phyloP scores from a whole-genome alignment of 2,113 vertebrate genomes.

The Equus quagga region DNA sequence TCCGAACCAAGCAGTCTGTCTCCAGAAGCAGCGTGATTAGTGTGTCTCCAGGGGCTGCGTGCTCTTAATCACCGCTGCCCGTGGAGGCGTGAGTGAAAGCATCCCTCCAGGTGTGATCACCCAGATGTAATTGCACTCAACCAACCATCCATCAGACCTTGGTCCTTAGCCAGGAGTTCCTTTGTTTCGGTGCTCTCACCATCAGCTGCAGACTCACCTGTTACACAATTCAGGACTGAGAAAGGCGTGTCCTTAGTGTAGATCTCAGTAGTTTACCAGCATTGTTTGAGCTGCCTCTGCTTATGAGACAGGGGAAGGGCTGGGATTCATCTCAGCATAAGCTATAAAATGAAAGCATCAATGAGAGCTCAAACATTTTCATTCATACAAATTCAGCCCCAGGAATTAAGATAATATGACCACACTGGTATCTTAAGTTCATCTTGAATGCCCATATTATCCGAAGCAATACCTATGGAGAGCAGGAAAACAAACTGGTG shows the following conservation, averaged over 20 bases:
- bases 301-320: neutral
- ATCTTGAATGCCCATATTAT: neutral
- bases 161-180: neutral
- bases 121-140: neutral
- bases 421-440: neutral
- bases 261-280: neutral
- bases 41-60: neutral
- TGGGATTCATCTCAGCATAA: neutral
- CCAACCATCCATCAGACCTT: neutral
- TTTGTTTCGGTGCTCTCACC: neutral
- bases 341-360: neutral
- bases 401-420: neutral
- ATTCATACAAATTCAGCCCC: neutral
- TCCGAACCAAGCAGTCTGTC: neutral
- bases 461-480: neutral
- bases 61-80: neutral
- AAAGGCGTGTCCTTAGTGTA: neutral
- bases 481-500: neutral
- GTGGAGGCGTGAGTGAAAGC: neutral
- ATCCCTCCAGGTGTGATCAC: neutral
- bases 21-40: neutral
- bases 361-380: neutral
- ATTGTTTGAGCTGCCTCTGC: neutral
- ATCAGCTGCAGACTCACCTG: neutral
- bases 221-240: neutral